Conservation (phyloP, 2,888 invertebrate genomes). For the Phaonia tiefii region DNA sequence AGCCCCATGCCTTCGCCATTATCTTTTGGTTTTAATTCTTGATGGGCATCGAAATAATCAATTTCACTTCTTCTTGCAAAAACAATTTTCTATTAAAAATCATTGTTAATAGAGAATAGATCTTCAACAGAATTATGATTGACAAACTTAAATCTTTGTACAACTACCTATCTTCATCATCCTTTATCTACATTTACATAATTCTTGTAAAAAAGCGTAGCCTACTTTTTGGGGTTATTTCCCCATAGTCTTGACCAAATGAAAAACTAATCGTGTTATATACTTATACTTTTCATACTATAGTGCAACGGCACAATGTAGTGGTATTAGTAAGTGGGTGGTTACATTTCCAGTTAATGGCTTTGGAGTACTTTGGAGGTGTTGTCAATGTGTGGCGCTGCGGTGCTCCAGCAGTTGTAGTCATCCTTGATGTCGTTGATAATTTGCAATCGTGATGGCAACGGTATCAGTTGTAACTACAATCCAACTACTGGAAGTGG, state of each 20-base stretch:
- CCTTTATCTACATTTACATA: too few relatives aligned
- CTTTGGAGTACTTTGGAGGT: neutral
- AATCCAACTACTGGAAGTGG: neutral
- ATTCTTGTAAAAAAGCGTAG: too few relatives aligned
- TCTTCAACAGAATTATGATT: too few relatives aligned
- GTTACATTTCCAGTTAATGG: neutral
- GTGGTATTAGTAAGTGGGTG: neutral
- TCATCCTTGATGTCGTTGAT: conserved; percentile 2
- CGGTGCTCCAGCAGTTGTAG: neutral
- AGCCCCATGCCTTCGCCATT: too few relatives aligned
- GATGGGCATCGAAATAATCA: too few relatives aligned
- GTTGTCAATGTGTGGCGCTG: neutral
- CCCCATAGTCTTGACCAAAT: conserved; percentile 10
- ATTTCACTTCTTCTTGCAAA: too few relatives aligned
- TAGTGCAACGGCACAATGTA: too few relatives aligned
- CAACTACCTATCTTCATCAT: too few relatives aligned
- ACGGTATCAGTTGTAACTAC: neutral
- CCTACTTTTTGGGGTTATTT: conserved; percentile 4
- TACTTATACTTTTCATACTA: neutral
- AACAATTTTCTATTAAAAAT: too few relatives aligned
- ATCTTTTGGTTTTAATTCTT: too few relatives aligned
- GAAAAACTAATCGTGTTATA: conserved; percentile 13
- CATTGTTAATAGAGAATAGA: too few relatives aligned
- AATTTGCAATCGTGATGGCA: conserved; percentile 11
- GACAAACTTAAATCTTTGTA: too few relatives aligned